phyloP scores from a whole-genome alignment of 2,113 vertebrate species.

The Aleadryas rufinucha region DNA sequence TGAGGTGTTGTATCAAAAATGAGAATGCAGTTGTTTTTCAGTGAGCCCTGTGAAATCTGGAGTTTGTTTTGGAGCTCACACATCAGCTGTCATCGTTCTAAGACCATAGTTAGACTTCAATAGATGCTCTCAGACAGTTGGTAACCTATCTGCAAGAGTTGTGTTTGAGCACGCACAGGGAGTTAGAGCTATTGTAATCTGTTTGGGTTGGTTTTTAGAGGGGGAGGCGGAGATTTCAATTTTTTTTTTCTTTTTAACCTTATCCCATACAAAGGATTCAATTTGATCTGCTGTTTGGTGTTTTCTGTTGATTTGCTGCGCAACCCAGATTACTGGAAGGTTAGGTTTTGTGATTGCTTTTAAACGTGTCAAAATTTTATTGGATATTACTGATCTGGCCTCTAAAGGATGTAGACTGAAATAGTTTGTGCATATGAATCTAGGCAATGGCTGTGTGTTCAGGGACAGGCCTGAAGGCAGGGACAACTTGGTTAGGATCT shows the following conservation, averaged over 20 bases:
- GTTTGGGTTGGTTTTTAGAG: neutral
- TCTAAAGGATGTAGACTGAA: neutral
- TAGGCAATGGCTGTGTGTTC: neutral
- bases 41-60: neutral
- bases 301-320: neutral
- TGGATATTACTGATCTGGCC: neutral
- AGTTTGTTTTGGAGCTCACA: neutral
- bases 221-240: rapidly evolving
- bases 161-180: neutral
- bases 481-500: neutral
- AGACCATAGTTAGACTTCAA: neutral
- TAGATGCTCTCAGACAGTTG: neutral
- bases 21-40: neutral
- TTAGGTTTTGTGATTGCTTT: neutral
- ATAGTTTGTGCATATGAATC: neutral
- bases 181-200: neutral
- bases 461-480: neutral
- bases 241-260: neutral
- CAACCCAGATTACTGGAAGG: neutral
- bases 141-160: neutral
- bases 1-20: neutral
- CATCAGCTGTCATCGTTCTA: neutral
- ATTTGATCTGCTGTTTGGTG: neutral
- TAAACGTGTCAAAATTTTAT: neutral
- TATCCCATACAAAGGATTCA: neutral